phyloP scores from a whole-genome alignment of 2,888 invertebrate genomes.

The Drosophila hawaiiensis region DNA sequence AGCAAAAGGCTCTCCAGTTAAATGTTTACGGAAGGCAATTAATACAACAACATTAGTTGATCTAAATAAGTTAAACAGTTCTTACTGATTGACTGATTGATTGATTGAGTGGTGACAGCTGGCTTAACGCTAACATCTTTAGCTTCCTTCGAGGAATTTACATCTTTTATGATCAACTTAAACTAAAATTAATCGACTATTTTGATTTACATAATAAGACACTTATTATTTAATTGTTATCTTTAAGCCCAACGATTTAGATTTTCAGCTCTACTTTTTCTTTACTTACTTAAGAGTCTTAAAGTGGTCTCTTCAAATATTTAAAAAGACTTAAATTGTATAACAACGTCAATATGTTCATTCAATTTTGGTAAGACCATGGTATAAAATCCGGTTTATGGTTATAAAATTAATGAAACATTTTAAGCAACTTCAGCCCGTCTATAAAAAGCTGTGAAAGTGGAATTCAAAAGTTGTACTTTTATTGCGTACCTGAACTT shows the following conservation, averaged over 20 bases:
- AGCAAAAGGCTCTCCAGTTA: neutral
- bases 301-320: neutral
- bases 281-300: neutral
- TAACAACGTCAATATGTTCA: neutral
- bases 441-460: conserved; percentile 3
- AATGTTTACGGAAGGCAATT: conserved; percentile 5
- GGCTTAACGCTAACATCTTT: neutral
- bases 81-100: neutral
- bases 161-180: neutral
- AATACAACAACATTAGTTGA: neutral
- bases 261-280: neutral
- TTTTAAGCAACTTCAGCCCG: neutral
- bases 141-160: neutral
- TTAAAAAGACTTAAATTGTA: neutral
- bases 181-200: neutral
- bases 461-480: conserved; percentile 32
- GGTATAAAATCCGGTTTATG: neutral
- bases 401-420: conserved; percentile 17
- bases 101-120: neutral
- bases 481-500: conserved; percentile 81
- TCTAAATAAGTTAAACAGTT: neutral
- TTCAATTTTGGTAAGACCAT: neutral
- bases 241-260: neutral
- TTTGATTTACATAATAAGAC: neutral
- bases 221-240: neutral